These are phyloP conservation scores for Glomeris marginata DNA, from an alignment of 2,888 invertebrate species.

Conservation along the genomic window DNA sequence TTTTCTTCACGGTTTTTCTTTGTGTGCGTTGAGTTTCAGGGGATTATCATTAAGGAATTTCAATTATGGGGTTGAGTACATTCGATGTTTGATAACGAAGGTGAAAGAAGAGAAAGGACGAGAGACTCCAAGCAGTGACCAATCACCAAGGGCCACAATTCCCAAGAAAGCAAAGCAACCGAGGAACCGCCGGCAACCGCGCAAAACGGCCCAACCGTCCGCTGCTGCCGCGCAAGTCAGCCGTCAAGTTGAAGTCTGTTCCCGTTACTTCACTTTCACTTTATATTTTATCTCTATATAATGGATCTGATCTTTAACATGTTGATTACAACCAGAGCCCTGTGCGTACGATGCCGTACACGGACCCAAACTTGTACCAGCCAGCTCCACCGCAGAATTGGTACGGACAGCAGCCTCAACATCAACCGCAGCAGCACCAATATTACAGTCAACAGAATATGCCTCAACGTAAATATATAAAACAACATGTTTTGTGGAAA, in stretches of 20 bases:
- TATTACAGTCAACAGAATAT: constrained; percentile 23
- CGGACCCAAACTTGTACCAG: constrained; percentile 18
- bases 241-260: background rate
- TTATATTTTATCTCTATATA: background rate
- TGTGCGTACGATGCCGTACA: constrained; percentile 17
- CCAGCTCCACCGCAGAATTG: constrained; percentile 24
- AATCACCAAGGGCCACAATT: constrained; percentile 39
- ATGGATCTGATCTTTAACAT: background rate
- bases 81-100: constrained; percentile 21
- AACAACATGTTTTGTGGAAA: no score
- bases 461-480: constrained; percentile 12
- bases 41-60: no score
- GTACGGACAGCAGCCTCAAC: constrained; percentile 34
- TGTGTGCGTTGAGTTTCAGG: no score
- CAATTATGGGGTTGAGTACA: background rate
- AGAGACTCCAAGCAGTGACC: constrained; percentile 43
- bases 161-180: constrained; percentile 20
- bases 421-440: constrained; percentile 30
- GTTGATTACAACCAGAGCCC: constrained; percentile 3
- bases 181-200: constrained; percentile 18
- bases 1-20: no score
- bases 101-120: constrained; percentile 43
- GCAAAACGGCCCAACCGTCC: background rate
- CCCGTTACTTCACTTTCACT: constrained; percentile 12
- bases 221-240: background rate